Evolutionary conservation across 2,888 invertebrate genomes (phyloP), one percentile per base, ranked within the genome.

Genomic region (Chloroclysta siterata): DNA sequence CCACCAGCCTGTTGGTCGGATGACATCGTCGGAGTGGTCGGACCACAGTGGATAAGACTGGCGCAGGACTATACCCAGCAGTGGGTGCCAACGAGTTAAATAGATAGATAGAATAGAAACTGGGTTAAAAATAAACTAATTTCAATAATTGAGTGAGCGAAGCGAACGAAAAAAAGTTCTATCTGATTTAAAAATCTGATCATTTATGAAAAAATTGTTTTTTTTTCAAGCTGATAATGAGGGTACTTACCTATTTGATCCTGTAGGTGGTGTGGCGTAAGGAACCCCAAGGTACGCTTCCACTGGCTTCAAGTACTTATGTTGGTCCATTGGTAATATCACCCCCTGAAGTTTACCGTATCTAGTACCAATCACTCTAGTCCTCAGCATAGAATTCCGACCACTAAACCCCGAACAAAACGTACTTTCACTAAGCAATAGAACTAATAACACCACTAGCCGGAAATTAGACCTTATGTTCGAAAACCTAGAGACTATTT

Each of bases 331-430:
- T 4, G 97, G 95, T 77, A 96, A 89, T 73, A 97, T 95, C 51
- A 97, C 93, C 3, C 98, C 98, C 83, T 97, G 97, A 65, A 97
- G 91, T 66, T 96, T 95, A 5, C 97, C 97, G 93, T 97, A 97
- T 44, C 97, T 94, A 5, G 97, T 97, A 73, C 96, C 95, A 59
- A 97, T 96, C 73, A 97, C 95, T 72, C 97, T 94, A 66, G 97
- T 96, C 79, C 96, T 95, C 71, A 96, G 87, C 85, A 96, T 95
- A 54, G 95, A 95, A 89, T 96, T 96, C 66, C 93, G 88, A 65
- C 88, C 87, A 68, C 85, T 84, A 69, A 88, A 90, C 73, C 85
- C 87, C 76, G 87, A 91, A 66, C 90, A 89, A 77, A 83, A 78
- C 50, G 88, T 85, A 71, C 82, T 81, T 54, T 87, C 85, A 70